A percentile compares a stretch with the other conserved stretches of the same genome.
Conservation (phyloP, 2,113 vertebrate genomes). For the Elgaria multicarinata region DNA sequence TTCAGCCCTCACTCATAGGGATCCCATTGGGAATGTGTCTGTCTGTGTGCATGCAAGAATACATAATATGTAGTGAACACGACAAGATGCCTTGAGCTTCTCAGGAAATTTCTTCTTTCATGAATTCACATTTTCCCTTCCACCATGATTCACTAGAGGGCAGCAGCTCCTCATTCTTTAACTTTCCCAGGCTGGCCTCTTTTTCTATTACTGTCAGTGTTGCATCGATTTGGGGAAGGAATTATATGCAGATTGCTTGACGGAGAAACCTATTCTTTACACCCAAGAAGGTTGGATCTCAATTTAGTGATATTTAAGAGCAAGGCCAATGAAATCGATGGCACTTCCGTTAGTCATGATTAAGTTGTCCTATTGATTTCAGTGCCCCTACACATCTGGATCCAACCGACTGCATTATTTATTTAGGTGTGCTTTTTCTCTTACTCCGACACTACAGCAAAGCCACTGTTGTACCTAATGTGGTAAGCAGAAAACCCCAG, state of each 20-base stretch:
- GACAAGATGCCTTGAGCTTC: too few relatives aligned
- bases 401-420: neutral
- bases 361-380: too few relatives aligned
- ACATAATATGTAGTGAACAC: too few relatives aligned
- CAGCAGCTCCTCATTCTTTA: constrained; percentile 12
- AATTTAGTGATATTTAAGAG: too few relatives aligned
- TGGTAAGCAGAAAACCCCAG: neutral
- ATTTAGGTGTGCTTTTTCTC: neutral
- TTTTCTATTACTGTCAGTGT: neutral
- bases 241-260: neutral
- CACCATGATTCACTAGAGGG: constrained; percentile 2
- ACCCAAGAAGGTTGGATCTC: too few relatives aligned
- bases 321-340: too few relatives aligned
- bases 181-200: neutral
- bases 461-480: neutral
- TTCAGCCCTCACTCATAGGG: neutral
- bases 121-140: neutral
- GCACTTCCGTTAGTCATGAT: too few relatives aligned
- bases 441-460: neutral
- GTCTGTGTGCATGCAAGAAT: too few relatives aligned
- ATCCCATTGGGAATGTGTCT: too few relatives aligned
- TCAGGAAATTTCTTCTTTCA: too few relatives aligned
- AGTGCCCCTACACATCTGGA: too few relatives aligned
- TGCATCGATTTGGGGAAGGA: neutral
- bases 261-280: neutral